Evolutionary conservation across 2,888 invertebrate genomes (phyloP), one percentile per base, ranked within the genome.

Genomic region (Cosmopolites sordidus): DNA sequence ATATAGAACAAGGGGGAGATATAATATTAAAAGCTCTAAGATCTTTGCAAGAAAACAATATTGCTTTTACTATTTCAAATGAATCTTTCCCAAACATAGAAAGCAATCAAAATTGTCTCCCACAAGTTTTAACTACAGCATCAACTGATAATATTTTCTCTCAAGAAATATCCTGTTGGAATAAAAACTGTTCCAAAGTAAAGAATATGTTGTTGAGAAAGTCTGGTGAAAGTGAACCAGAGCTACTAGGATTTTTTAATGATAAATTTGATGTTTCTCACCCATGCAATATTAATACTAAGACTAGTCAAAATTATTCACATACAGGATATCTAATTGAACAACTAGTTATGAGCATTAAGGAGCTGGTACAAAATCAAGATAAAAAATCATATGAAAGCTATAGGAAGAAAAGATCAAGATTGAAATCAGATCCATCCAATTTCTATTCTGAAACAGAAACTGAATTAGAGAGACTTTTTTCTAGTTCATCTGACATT

Each of bases 1-100:
- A n/a, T 9, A n/a, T 9, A 9, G 33, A 33, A 6, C 8, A 33
- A 37, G 12, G 27, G 2, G 6, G 1, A n/a, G 58, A 63, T 43
- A 51, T 50, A 14, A 54, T 65, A 22, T 45, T 64, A 30, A 56
- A 58, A n/a, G 61, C 64, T 41, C 18, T 67, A 11, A 52, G 58
- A 43, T 56, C 58, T 5, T 55, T 67, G 22, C 61, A 62, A 48
- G 50, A 53, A 22, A 59, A 63, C 1, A 66, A 66, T 43, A 65
- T 67, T 16, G 62, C 60, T 49, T 66, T 65, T 42, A 60, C 62
- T 4, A 65, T 67, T 48, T 60, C 65, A n/a, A 65, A 58, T 56
- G 58, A 62, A 9, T 43, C 43, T 12, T 16, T 39, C 39, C 58
- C 11, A 44, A 49, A 12, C 11, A 9, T 33, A 12, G n/a, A 9